Evolutionary conservation across 2,888 invertebrate species (phyloP).

Genomic region (Lasioglossum pauxillum): DNA sequence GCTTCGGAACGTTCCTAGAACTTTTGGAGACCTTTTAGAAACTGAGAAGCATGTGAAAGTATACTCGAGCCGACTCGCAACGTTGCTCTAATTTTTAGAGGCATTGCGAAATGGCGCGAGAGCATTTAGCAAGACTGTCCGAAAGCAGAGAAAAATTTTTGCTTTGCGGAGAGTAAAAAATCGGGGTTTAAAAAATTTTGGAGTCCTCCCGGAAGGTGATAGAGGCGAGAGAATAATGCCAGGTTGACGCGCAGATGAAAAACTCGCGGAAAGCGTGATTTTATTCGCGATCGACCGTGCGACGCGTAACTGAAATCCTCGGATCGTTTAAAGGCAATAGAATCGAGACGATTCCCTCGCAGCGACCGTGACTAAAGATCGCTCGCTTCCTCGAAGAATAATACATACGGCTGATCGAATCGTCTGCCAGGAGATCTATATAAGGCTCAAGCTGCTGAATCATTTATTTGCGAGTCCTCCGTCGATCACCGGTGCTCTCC

Average conservation of each 20-base stretch:
- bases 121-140: not conserved
- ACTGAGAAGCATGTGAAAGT: not conserved
- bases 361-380: constrained; percentile 21
- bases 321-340: constrained; percentile 11
- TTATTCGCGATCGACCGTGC: not conserved
- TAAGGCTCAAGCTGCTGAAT: constrained; percentile 41
- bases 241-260: not conserved
- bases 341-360: not conserved
- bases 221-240: not conserved
- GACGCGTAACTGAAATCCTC: not conserved
- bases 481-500: constrained; percentile 19
- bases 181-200: not conserved
- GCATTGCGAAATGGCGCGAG: too few species aligned
- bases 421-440: constrained; percentile 2
- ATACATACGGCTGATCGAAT: constrained; percentile 17
- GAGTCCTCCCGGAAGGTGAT: not conserved
- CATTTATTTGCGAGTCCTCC: constrained; percentile 39
- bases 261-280: not conserved
- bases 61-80: not conserved
- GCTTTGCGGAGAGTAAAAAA: too few species aligned
- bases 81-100: not conserved
- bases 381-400: not conserved
- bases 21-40: not conserved
- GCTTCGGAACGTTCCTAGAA: not conserved
- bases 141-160: too few species aligned